Evolutionary conservation across 2,113 vertebrate species (phyloP), one percentile per base, ranked within the genome.

Genomic region (Catharus bicknelli): DNA sequence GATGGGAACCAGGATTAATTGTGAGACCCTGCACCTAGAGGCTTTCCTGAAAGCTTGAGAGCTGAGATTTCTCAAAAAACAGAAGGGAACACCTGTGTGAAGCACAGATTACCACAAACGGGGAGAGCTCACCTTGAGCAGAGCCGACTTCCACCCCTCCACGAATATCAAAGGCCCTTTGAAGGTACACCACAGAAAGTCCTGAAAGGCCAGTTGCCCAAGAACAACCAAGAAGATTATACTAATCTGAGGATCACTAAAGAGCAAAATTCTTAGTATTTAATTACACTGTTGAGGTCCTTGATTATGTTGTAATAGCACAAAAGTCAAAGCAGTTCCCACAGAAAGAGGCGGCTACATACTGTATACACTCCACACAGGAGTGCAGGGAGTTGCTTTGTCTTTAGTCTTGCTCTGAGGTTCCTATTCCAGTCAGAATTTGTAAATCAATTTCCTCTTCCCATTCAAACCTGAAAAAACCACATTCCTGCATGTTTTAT

Each of bases 361-460:
- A 58, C 74, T 5, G 1, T 61, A 43, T 88, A 78, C 61, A 67
- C 93, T 78, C 51, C 82, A 66, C 38, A 40, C 26, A 67, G 18
- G 34, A 68, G 83, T 54, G 57, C 68, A 62, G 42, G 61, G 90
- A 90, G 79, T 83, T 96, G 73, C 42, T 74, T 76, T 86, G 73
- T 87, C 50, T 95, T 63, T 79, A 20, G 69, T 92, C 68, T 69
- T 94, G 81, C 87, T 96, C 78, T 84, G 79, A 69, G 55, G 47
- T 53, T 90, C 93, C 86, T 89, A 29, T 93, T 91, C 87, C 80
- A 66, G 92, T 93, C 73, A 86, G 90, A 77, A 80, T 96, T 94
- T 95, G 90, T 95, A 91, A 96, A 92, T 96, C 93, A 88, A 90
- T 96, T 97, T 97, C 93, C 92, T 97, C 90, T 96, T 97, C 93